phyloP scores from a whole-genome alignment of 2,888 invertebrate species.

The Bedellia somnulentella region DNA sequence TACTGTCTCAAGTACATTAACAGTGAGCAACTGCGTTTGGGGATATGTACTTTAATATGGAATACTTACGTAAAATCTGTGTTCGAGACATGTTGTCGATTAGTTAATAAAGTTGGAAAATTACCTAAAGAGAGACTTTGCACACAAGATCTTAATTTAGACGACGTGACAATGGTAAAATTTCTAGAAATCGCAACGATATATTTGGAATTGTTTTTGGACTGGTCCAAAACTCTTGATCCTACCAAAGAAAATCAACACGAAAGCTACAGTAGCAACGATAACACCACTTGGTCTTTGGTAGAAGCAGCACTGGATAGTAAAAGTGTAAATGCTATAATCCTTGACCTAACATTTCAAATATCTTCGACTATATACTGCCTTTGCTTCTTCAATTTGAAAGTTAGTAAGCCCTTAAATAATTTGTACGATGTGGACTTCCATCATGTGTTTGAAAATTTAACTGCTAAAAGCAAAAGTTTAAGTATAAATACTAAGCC shows the following conservation, averaged over 20 bases:
- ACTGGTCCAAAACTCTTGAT: conserved; percentile 32
- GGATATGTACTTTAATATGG: conserved; percentile 86
- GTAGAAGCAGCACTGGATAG: conserved; percentile 79
- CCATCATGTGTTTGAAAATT: conserved; percentile 58
- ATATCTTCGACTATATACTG: conserved; percentile 76
- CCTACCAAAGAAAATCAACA: conserved; percentile 41
- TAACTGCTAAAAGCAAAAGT: conserved; percentile 35
- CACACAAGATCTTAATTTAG: conserved; percentile 73
- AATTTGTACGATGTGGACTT: conserved; percentile 77
- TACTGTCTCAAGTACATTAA: conserved; percentile 68
- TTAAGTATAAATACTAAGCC: conserved; percentile 63
- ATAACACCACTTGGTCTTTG: conserved; percentile 69
- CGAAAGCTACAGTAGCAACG: conserved; percentile 71
- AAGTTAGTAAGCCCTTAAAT: conserved; percentile 70
- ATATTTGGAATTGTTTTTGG: conserved; percentile 48
- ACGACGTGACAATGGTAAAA: conserved; percentile 61
- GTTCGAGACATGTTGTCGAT: conserved; percentile 73
- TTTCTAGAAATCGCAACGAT: conserved; percentile 46
- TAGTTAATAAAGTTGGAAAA: conserved; percentile 81
- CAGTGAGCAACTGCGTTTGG: conserved; percentile 69
- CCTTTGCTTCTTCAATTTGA: conserved; percentile 77
- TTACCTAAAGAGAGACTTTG: conserved; percentile 84
- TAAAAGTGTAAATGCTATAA: conserved; percentile 71
- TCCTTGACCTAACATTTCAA: conserved; percentile 80
- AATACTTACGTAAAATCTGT: conserved; percentile 82